Conservation (phyloP, 2,888 invertebrate genomes). For the Clivina fossor region DNA sequence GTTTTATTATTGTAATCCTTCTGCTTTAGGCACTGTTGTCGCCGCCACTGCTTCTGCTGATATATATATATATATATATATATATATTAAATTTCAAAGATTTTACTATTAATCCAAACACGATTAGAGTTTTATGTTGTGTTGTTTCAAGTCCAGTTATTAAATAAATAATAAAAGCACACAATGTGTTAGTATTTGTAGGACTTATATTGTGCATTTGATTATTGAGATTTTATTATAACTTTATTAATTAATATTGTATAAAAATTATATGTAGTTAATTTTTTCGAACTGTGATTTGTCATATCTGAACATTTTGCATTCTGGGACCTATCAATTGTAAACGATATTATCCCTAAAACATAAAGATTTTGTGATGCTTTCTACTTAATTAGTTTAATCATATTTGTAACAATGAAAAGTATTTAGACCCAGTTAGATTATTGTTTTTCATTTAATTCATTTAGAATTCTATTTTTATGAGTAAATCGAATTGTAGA, state of each 20-base stretch:
- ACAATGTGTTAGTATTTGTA: conserved; percentile 16
- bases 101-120: too few species aligned
- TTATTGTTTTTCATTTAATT: too few species aligned
- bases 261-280: conserved; percentile 29
- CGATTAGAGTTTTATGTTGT: conserved; percentile 21
- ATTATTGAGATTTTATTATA: too few species aligned
- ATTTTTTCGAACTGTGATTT: conserved; percentile 44
- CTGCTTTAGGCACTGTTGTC: conserved; percentile 1
- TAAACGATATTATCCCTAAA: conserved; percentile 19
- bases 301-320: conserved; percentile 43
- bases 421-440: too few species aligned
- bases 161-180: conserved; percentile 10
- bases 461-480: too few species aligned
- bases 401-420: too few species aligned
- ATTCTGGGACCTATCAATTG: conserved; percentile 31
- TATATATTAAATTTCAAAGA: too few species aligned
- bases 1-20: too few species aligned
- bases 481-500: too few species aligned
- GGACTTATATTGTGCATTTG: conserved; percentile 29
- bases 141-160: conserved; percentile 19
- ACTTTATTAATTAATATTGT: conserved; percentile 25
- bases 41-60: conserved; percentile 24
- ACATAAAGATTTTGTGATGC: conserved; percentile 22
- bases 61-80: too few species aligned
- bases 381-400: conserved; percentile 3